phyloP scores from a whole-genome alignment of 2,113 vertebrate genomes.

The Caranx melampygus region DNA sequence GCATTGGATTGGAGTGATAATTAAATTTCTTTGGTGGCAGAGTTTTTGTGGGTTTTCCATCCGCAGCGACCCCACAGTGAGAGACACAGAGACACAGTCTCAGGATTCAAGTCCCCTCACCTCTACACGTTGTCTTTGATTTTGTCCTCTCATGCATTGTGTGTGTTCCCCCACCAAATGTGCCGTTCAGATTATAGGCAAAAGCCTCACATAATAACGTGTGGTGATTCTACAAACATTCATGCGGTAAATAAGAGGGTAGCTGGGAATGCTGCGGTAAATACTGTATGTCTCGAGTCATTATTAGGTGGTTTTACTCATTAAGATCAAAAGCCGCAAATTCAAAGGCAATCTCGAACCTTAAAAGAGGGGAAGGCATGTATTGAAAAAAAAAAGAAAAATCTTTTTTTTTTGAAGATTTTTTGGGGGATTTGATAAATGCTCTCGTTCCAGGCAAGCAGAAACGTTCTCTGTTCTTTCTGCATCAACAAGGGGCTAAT shows the following conservation, averaged over 20 bases:
- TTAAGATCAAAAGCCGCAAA: constrained; percentile 79
- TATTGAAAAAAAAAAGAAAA: constrained; percentile 33
- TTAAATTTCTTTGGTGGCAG: constrained; percentile 42
- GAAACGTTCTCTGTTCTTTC: constrained; percentile 49
- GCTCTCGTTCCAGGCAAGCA: constrained; percentile 57
- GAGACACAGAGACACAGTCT: constrained; percentile 19
- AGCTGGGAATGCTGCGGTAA: constrained; percentile 70
- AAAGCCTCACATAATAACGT: constrained; percentile 73
- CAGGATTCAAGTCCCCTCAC: constrained; percentile 41
- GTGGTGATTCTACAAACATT: constrained; percentile 75
- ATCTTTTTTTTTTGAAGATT: constrained; percentile 38
- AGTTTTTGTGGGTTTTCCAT: constrained; percentile 48
- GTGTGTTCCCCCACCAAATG: constrained; percentile 69
- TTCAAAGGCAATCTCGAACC: constrained; percentile 69
- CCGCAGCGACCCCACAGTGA: constrained; percentile 53
- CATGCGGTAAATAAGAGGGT: constrained; percentile 71
- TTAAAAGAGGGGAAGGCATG: constrained; percentile 52
- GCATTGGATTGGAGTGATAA: constrained; percentile 48
- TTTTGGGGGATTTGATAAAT: constrained; percentile 63
- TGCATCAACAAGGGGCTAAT: constrained; percentile 25
- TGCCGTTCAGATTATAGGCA: constrained; percentile 64
- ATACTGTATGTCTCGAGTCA: constrained; percentile 71
- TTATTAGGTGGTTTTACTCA: constrained; percentile 81
- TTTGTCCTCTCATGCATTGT: constrained; percentile 59
- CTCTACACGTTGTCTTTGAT: constrained; percentile 60